These are phyloP conservation scores for Percina caprodes DNA, from an alignment of 2,113 vertebrate species.

Conservation along the genomic window DNA sequence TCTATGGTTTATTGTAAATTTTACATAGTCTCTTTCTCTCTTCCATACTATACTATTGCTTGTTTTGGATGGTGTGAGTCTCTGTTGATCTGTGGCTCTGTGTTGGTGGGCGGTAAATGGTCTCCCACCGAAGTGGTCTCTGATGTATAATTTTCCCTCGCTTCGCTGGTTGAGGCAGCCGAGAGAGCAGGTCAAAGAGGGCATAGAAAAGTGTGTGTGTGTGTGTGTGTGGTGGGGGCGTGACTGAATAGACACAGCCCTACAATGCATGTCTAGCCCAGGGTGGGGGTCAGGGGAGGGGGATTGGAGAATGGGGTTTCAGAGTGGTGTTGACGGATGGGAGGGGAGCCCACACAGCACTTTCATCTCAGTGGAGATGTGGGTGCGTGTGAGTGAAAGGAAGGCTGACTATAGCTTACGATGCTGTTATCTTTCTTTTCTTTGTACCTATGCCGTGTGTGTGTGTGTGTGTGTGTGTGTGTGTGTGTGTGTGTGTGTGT, in stretches of 20 bases:
- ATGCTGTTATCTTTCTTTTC: constrained; percentile 40
- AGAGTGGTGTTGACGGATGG: constrained; percentile 55
- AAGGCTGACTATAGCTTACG: constrained; percentile 30
- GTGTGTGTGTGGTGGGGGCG: constrained; percentile 17
- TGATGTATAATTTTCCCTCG: constrained; percentile 80
- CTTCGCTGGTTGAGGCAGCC: constrained; percentile 69
- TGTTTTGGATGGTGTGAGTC: constrained; percentile 35
- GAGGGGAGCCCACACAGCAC: constrained; percentile 58
- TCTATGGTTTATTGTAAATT: background rate
- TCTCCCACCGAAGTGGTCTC: constrained; percentile 74
- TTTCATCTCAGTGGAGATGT: constrained; percentile 65
- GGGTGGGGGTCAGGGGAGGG: constrained; percentile 60
- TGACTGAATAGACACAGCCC: constrained; percentile 74
- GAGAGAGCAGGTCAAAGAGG: constrained; percentile 78
- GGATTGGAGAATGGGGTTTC: constrained; percentile 19
- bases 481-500: constrained; percentile 23
- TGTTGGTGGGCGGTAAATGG: constrained; percentile 77
- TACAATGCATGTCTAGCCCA: constrained; percentile 68
- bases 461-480: constrained; percentile 19
- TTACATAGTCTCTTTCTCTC: constrained; percentile 2
- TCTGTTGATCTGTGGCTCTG: constrained; percentile 68
- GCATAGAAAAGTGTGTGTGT: constrained; percentile 70
- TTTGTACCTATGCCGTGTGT: background rate
- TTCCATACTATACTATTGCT: background rate
- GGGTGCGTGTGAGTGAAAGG: constrained; percentile 22